Evolutionary conservation across 2,797 vertebrate genomes (phyloP), one percentile per base, ranked within the genome.

Genomic region (Graptemys geographica): DNA sequence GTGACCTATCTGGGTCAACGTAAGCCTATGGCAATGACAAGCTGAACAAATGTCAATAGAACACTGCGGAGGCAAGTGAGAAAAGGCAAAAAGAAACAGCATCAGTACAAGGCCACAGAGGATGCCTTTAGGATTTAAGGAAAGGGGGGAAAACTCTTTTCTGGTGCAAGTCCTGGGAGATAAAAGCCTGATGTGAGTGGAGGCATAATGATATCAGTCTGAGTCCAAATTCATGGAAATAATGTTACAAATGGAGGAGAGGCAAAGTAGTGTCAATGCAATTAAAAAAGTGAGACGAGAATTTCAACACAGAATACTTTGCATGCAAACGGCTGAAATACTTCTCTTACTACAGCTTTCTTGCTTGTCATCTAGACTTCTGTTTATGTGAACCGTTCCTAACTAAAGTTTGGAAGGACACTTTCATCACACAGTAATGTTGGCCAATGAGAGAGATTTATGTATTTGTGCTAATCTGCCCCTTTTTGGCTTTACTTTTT

Each of bases 341-440:
- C 95, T 97, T 97, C 96, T 96, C 95, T 96, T 97, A 97, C 94
- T 93, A 96, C 96, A 97, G 97, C 96, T 96, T 96, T 94, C 96
- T 94, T 96, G 93, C 96, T 96, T 97, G 96, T 97, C 96, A 97
- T 97, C 92, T 96, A 91, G 94, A 97, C 97, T 95, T 97, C 96
- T 97, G 96, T 96, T 96, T 96, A 95, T 96, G 12, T 97, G 97
- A 72, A 97, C 96, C 96, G 94, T 94, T 90, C 86, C 91, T 96
- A 97, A 97, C 96, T 96, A 90, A 94, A 87, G 79, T 93, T 72
- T 92, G 56, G 91, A 94, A 95, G 21, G 21, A 41, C 69, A 72
- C 28, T 62, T 41, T 41, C 37, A 72, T 72, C n/a, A 41, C 3
- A 3, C 94, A 83, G 69, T 90, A 95, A 96, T 96, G 90, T 93